Conservation (phyloP, 92 coral and sea anemone genomes). For the Pocillopora meandrina region DNA sequence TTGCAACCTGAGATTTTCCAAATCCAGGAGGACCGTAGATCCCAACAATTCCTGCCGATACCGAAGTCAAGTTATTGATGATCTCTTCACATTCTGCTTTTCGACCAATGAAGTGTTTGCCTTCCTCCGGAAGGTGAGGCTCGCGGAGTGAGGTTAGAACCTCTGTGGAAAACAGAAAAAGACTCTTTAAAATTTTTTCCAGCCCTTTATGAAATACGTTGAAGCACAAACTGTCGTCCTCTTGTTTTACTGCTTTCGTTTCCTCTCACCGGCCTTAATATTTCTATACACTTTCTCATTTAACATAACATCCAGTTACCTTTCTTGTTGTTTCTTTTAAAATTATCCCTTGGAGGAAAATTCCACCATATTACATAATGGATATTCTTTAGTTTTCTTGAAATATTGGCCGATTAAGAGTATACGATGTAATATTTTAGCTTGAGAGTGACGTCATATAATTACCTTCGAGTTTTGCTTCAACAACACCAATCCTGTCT, state of each 20-base stretch:
- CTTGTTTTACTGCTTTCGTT: too few relatives aligned
- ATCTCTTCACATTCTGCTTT: not conserved
- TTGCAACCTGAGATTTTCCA: constrained; percentile 27
- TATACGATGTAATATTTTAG: not conserved
- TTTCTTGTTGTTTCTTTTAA: too few relatives aligned
- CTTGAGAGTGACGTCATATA: not conserved
- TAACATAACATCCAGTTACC: too few relatives aligned
- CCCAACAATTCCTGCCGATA: not conserved
- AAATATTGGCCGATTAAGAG: too few relatives aligned
- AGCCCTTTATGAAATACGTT: not conserved
- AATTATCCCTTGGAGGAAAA: too few relatives aligned
- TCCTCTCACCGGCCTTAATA: too few relatives aligned
- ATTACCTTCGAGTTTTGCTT: not conserved
- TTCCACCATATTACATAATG: too few relatives aligned
- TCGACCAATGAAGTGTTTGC: constrained; percentile 4
- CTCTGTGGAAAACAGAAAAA: not conserved
- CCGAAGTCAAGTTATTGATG: not conserved
- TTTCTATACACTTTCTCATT: too few relatives aligned
- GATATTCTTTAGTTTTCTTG: too few relatives aligned
- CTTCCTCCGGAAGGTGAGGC: not conserved
- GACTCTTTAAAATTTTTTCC: not conserved
- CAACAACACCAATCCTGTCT: not conserved
- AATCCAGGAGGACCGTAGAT: constrained; percentile 26
- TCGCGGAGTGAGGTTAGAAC: not conserved
- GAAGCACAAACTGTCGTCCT: too few relatives aligned